Percentiles rank a stretch among this genome's conserved stretches.
Evolutionary conservation across 2,797 vertebrate genomes (phyloP).

Genomic region (Sebastes aleutianus): DNA sequence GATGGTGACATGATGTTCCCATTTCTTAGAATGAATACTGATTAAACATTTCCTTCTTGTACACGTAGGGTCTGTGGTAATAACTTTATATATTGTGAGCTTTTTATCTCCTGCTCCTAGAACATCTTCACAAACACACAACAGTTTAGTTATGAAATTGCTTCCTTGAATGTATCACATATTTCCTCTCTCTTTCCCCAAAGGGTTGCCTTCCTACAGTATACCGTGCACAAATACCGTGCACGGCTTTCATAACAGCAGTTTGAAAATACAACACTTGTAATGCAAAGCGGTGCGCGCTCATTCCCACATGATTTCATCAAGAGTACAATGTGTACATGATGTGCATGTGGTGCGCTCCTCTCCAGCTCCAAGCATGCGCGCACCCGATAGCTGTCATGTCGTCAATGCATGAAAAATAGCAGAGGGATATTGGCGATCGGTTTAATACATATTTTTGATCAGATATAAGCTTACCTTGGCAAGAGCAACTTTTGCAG

Average conservation of each 20-base stretch:
- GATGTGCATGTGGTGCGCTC: neutral
- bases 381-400: neutral
- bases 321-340: conserved; percentile 5
- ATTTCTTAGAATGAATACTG: neutral
- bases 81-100: too few species aligned
- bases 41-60: neutral
- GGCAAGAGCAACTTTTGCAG: conserved; percentile 23
- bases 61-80: neutral
- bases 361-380: neutral
- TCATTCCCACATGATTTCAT: neutral
- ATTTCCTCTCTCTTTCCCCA: neutral
- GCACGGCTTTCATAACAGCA: too few species aligned
- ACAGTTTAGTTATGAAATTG: neutral
- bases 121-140: neutral
- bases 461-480: neutral
- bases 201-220: neutral
- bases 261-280: neutral
- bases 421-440: rapidly evolving
- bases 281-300: neutral
- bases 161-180: neutral
- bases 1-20: neutral
- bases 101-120: neutral
- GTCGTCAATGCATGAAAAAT: too few species aligned
- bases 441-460: neutral
- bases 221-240: too few species aligned